A percentile compares a stretch with the other conserved stretches of the same genome.
Evolutionary conservation across 2,113 vertebrate species (phyloP).

Genomic region (Platysteira castanea): DNA sequence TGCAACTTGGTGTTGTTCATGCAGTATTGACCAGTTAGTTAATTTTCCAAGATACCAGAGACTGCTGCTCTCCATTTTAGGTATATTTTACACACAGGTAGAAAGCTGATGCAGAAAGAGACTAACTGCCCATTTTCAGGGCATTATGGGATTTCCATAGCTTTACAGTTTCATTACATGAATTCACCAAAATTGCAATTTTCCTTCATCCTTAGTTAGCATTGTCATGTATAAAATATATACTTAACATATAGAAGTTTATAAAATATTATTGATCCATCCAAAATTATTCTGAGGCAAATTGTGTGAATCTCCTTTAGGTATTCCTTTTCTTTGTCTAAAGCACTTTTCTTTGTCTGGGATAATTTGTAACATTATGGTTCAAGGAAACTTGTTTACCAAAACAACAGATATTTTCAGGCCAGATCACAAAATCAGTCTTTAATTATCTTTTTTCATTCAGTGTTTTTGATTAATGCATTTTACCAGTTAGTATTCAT

Average conservation of each 20-base stretch:
- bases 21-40: neutral
- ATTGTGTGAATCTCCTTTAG: neutral
- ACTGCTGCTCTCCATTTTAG: neutral
- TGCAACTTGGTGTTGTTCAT: neutral
- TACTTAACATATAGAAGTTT: neutral
- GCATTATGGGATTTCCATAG: neutral
- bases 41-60: neutral
- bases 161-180: neutral
- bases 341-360: neutral
- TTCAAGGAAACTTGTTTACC: slow-evolving; percentile 22
- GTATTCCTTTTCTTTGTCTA: neutral
- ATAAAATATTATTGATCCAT: neutral
- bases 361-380: neutral
- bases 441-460: slow-evolving; percentile 17
- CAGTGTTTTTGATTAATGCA: neutral
- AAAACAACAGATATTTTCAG: slow-evolving; percentile 18
- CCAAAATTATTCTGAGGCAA: neutral
- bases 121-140: neutral
- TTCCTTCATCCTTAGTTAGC: neutral
- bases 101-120: neutral
- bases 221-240: neutral
- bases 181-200: neutral
- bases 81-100: neutral
- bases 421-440: neutral
- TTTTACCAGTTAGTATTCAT: neutral